Base-by-base conservation (phyloP, 1,140 invertebrate species). In the Eufriesea mexicana region DNA sequence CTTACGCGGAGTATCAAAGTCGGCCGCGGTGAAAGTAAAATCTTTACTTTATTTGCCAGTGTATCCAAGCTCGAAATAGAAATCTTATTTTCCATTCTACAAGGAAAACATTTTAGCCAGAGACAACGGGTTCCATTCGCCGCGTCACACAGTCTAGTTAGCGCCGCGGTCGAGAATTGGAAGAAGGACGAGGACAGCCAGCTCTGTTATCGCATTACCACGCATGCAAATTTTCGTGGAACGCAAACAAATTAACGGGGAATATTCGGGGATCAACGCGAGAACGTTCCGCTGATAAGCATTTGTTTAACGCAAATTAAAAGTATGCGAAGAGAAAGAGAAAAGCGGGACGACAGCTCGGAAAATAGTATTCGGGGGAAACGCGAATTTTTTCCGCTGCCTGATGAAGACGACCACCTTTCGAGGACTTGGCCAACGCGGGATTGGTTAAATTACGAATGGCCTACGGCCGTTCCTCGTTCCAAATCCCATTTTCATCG, bases 401-500 rank as follows among this genome's bases (percentile, higher is more conserved):
- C 14, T 20, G 59, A 20, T 49, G 42, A 59, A 47, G 49, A 7
- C 9, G n/a, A 51, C 12, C 28, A 54, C 55, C 54, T 72, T 76
- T 77, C 54, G 18, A 23, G 18, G 78, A 70, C n/a, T 66, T 80
- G 51, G 20, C 42, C 55, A 42, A 57, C 23, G 77, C 20, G 55
- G 55, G 70, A 86, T 89, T 89, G 79, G 86, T 88, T 86, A 79
- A 89, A 86, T 91, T 88, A 86, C 80, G 57, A 71, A 82, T 66
- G 49, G 62, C 85, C 42, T 76, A 42, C 54, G 78, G 79, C 45
- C 55, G 55, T 54, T 67, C 59, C 12, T 28, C 47, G 62, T 51
- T 67, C 25, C 23, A 72, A 18, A 78, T 61, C 66, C 66, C 47
- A 54, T 84, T 76, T 84, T 59, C 83, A 78, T 57, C 20, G 28